Evolutionary conservation across 2,113 vertebrate genomes (phyloP), one percentile per base, ranked within the genome.

Genomic region (Petrocephalus zakoni): DNA sequence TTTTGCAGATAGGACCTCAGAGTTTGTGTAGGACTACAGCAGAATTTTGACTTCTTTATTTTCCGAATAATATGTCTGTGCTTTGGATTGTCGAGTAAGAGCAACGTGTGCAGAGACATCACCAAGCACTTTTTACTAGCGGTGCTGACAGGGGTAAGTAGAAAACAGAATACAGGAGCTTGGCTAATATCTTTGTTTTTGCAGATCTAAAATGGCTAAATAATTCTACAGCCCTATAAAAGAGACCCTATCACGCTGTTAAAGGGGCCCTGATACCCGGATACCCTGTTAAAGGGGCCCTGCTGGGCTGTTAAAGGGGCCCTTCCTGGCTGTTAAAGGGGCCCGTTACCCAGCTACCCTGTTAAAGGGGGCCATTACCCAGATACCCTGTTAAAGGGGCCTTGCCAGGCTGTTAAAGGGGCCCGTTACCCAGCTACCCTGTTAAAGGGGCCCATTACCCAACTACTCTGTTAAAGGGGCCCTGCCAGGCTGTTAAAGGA

Each of bases 241-340:
- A 42, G 42, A 3, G 42, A 42, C 42, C 42, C 42, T 42, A 42
- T 3, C 42, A 42, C 42, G 42, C n/a, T 64, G 9, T 64, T 64
- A 25, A 64, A 64, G 61, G 61, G 21, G 58, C 21, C 56, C 58
- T 7, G n/a, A n/a, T 2, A 8, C n/a, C 58, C 58, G 25, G 58
- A 10, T 8, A 25, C 47, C 47, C 42, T 42, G 42, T 42, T 42
- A 42, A 42, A 42, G 42, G 42, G 42, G 42, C 42, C 42, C 42
- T 42, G 42, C 42, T 3, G 3, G 42, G n/a, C n/a, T n/a, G n/a
- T n/a, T n/a, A n/a, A n/a, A n/a, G n/a, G n/a, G n/a, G n/a, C n/a
- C n/a, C 5, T 47, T 2, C 46, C 46, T 3, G 6, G 22, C 58
- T n/a, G 85, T 93, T 92, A 92, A 91, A 92, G 92, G 88, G 19